Base-by-base conservation (phyloP, 2,113 vertebrate species). In the Cinclus cinclus region DNA sequence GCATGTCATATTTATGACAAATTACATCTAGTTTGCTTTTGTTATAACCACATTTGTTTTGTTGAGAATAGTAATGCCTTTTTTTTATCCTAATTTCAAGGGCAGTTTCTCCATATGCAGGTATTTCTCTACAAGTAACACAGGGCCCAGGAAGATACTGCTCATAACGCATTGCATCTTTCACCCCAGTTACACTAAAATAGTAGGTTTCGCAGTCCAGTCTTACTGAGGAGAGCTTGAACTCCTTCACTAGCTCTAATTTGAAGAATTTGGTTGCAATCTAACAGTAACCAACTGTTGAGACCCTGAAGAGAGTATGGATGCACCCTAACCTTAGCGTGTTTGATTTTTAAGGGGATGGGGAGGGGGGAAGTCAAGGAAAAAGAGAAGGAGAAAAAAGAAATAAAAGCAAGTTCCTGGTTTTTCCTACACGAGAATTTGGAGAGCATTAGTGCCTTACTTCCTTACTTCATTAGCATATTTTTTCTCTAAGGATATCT, bases 291-390 rank as follows among this genome's bases (percentile, higher is more conserved):
- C 35, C 22, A 44, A 17, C 27, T 86, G 6, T 2, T 64, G 33
- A 88, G 30, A 47, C 17, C 4, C 11, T 42, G 14, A 59, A 86
- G 44, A 49, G 11, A 24, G 10, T 39, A 60, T 3, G 9, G 27
- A 83, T 44, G 24, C 12, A 73, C 15, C 4, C 41, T 46, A 65
- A 83, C 13, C n/a, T 73, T 37, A 49, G 28, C 2, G 30, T 13
- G 64, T 47, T 59, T 41, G 11, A n/a, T 14, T 58, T 37, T 9
- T 65, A 14, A 52, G 5, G 8, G 14, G 17, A 25, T 7, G 3
- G 24, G 4, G 4, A 37, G 5, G 7, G 4, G 7, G 4, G 3
- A 28, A 6, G 5, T 33, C 30, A 44, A 15, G 5, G 4, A 8
- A 55, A 18, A n/a, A 55, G 13, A 20, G 6, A 16, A 39, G 35